These are phyloP conservation scores for Drosophila obscura DNA, from an alignment of 1,140 invertebrate genomes.

Conservation along the genomic window DNA sequence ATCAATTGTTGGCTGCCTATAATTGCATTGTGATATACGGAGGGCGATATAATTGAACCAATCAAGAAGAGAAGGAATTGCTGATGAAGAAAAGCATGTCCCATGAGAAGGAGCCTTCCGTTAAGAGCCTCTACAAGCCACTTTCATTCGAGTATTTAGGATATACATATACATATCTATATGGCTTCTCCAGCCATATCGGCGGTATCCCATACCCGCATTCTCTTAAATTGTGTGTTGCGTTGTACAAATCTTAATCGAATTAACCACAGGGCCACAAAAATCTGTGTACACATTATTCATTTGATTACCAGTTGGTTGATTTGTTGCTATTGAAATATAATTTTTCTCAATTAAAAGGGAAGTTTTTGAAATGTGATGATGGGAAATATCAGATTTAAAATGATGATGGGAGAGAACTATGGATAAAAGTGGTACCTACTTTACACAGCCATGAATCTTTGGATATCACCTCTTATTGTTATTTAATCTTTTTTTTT, in stretches of 20 bases:
- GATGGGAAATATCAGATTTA: background rate
- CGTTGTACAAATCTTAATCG: conserved; percentile 53
- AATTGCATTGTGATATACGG: conserved; percentile 2
- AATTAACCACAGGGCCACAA: conserved; percentile 56
- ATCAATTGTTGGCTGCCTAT: conserved; percentile 26
- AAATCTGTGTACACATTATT: conserved; percentile 74
- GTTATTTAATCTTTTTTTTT: conserved; percentile 70
- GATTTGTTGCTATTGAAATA: conserved; percentile 53
- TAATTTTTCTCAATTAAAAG: conserved; percentile 66
- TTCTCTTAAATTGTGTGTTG: conserved; percentile 28
- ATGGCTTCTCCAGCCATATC: no score
- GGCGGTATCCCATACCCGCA: conserved; percentile 41
- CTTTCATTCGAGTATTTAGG: no score
- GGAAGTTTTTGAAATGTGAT: background rate
- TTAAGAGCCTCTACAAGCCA: no score
- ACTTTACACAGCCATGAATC: background rate
- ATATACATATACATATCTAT: no score
- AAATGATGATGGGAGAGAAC: no score
- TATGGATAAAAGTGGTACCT: no score
- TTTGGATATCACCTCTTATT: conserved; percentile 38
- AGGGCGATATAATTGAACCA: conserved; percentile 1
- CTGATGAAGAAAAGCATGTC: no score
- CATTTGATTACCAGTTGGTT: conserved; percentile 24
- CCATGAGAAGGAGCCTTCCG: no score
- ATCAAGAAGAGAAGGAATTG: background rate